These are phyloP conservation scores for Sweltsa coloradensis DNA, from an alignment of 1,140 invertebrate genomes.

Conservation along the genomic window DNA sequence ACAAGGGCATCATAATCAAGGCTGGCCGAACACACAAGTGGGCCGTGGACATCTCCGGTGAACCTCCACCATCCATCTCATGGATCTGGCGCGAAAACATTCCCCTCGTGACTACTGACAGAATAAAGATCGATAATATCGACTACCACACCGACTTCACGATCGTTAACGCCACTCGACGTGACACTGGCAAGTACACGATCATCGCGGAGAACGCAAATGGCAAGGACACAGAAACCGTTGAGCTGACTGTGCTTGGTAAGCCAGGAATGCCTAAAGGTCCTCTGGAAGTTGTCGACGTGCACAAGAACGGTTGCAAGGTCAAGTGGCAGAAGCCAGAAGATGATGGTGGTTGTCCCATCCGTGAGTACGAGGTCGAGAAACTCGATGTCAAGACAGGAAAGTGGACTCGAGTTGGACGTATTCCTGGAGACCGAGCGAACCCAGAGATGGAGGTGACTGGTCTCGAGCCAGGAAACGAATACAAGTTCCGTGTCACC, in stretches of 20 bases:
- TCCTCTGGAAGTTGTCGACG: constrained; percentile 74
- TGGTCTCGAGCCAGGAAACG: constrained; percentile 77
- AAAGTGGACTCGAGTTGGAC: constrained; percentile 79
- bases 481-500: constrained; percentile 93
- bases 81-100: constrained; percentile 82
- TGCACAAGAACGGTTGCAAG: constrained; percentile 77
- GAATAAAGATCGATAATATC: constrained; percentile 77
- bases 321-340: constrained; percentile 83
- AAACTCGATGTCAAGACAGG: constrained; percentile 84
- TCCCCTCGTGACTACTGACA: constrained; percentile 64
- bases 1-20: constrained; percentile 76
- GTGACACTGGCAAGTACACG: constrained; percentile 86
- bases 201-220: constrained; percentile 79
- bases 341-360: constrained; percentile 85
- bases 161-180: constrained; percentile 66
- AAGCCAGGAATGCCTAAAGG: constrained; percentile 75
- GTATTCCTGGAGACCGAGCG: constrained; percentile 55
- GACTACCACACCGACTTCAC: constrained; percentile 87
- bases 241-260: constrained; percentile 84
- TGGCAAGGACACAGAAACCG: constrained; percentile 77
- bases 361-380: constrained; percentile 90
- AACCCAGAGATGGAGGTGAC: constrained; percentile 77
- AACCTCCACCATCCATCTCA: constrained; percentile 71
- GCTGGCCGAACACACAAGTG: constrained; percentile 84
- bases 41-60: constrained; percentile 81